phyloP scores from a whole-genome alignment of 2,888 invertebrate species.

The Thereva nobilitata region DNA sequence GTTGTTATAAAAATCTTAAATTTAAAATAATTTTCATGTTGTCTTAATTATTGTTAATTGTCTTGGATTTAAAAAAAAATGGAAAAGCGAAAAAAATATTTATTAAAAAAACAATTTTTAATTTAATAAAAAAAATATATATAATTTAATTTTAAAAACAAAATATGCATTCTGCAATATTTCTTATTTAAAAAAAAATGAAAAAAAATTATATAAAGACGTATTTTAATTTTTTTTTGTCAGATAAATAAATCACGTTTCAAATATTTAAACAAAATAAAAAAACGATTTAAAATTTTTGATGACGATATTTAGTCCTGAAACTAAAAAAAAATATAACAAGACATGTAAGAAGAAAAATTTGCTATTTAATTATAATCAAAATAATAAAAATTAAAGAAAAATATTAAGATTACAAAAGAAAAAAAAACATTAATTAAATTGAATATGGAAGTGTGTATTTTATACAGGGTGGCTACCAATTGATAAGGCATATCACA shows the following conservation, averaged over 20 bases:
- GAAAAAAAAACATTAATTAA: constrained; percentile 18
- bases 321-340: constrained; percentile 4
- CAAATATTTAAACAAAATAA: constrained; percentile 10
- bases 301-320: constrained; percentile 17
- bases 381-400: constrained; percentile 31
- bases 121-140: too few relatives aligned
- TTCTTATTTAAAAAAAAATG: constrained; percentile 6
- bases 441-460: too few relatives aligned
- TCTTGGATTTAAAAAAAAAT: background rate
- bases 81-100: too few relatives aligned
- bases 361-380: constrained; percentile 31
- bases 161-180: constrained; percentile 1
- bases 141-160: too few relatives aligned
- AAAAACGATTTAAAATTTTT: background rate
- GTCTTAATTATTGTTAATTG: constrained; percentile 14
- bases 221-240: too few relatives aligned
- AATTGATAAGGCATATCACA: too few relatives aligned
- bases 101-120: constrained; percentile 3
- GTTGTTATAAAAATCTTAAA: background rate
- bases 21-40: constrained; percentile 23
- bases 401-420: constrained; percentile 30
- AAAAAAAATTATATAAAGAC: too few relatives aligned
- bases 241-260: constrained; percentile 8
- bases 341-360: constrained; percentile 19
- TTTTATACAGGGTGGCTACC: too few relatives aligned